These are phyloP conservation scores for Acronicta leporina DNA, from an alignment of 2,888 invertebrate genomes.

Conservation along the genomic window DNA sequence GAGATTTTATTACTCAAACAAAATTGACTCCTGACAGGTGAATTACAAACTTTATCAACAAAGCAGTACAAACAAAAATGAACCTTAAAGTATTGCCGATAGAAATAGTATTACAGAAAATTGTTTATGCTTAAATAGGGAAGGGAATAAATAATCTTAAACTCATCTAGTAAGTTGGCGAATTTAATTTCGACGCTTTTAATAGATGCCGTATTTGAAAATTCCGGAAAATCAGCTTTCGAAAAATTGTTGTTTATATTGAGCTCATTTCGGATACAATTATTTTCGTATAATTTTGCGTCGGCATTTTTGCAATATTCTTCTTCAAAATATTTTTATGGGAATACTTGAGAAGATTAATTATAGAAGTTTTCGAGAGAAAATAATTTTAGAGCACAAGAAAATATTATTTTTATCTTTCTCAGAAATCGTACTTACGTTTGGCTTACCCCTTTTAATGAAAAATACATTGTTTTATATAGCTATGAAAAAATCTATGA, in stretches of 20 bases:
- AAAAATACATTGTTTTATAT: neutral
- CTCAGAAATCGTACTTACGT: neutral
- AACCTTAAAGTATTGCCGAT: constrained; percentile 34
- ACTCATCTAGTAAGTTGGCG: constrained; percentile 60
- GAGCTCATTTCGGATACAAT: constrained; percentile 30
- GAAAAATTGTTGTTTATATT: constrained; percentile 46
- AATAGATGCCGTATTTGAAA: constrained; percentile 59
- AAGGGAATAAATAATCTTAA: constrained; percentile 72
- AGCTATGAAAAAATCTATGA: neutral
- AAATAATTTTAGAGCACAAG: neutral
- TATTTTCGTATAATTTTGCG: constrained; percentile 11
- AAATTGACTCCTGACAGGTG: constrained; percentile 66
- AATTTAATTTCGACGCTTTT: constrained; percentile 67
- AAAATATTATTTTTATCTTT: neutral
- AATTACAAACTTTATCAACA: constrained; percentile 39
- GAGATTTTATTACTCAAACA: constrained; percentile 66
- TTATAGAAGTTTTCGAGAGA: constrained; percentile 3
- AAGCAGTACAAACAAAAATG: constrained; percentile 46
- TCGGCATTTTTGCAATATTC: constrained; percentile 10
- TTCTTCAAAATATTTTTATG: constrained; percentile 24
- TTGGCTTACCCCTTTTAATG: neutral
- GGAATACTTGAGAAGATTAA: constrained; percentile 23
- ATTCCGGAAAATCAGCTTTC: constrained; percentile 53
- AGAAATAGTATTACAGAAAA: constrained; percentile 27
- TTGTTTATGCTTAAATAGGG: constrained; percentile 62